Evolutionary conservation across 2,797 vertebrate species (phyloP).

Genomic region (Spheniscus humboldti): DNA sequence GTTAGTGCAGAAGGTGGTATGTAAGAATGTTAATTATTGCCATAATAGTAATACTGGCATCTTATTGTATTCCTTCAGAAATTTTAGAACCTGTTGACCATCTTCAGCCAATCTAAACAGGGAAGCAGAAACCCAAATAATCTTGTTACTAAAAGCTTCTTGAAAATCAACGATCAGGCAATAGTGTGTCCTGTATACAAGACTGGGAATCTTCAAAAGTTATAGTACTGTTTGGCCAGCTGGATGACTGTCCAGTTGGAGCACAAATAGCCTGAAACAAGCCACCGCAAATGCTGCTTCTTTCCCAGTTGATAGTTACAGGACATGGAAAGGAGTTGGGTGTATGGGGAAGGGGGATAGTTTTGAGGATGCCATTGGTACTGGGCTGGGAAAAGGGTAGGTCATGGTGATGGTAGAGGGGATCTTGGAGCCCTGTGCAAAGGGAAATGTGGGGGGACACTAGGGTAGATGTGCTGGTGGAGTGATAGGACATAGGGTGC

Average conservation of each 20-base stretch:
- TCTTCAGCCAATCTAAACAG: neutral
- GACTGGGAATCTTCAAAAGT: neutral
- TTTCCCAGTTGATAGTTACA: neutral
- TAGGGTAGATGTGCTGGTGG: neutral
- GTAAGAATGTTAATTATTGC: neutral
- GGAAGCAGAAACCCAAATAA: neutral
- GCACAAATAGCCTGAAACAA: neutral
- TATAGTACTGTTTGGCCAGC: neutral
- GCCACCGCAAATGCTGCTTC: neutral
- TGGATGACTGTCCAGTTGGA: neutral
- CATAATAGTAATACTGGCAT: neutral
- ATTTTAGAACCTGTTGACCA: neutral
- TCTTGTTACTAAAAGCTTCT: neutral
- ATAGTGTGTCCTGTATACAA: neutral
- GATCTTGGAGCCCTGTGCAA: rapidly evolving
- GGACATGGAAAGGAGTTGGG: neutral
- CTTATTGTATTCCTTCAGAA: neutral
- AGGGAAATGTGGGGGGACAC: neutral
- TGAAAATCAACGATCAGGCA: neutral
- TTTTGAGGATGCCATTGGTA: neutral
- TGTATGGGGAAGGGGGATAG: neutral
- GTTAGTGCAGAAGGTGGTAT: neutral
- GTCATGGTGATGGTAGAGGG: neutral
- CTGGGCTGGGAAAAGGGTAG: neutral
- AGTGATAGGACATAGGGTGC: neutral